phyloP scores from a whole-genome alignment of 2,113 vertebrate species.

The Brevimyrus niger region DNA sequence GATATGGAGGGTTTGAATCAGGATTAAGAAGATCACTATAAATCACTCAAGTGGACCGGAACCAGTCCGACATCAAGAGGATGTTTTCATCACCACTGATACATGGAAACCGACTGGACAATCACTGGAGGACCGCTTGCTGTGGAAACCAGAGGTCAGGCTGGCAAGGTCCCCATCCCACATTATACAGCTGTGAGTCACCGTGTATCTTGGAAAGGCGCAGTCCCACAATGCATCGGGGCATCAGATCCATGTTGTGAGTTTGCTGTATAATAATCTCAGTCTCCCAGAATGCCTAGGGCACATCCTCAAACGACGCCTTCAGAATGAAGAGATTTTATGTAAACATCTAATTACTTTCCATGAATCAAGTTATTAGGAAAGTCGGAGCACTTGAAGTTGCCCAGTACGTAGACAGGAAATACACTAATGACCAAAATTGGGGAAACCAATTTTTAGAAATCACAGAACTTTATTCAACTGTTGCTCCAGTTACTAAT shows the following conservation, averaged over 20 bases:
- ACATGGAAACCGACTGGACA: not conserved
- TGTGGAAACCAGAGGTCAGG: not conserved
- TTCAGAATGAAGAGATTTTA: not conserved
- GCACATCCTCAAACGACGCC: not conserved
- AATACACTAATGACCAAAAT: not conserved
- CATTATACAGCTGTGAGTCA: not conserved
- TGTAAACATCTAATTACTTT: not conserved
- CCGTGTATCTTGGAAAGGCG: not conserved
- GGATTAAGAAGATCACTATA: constrained; percentile 1
- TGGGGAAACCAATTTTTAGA: not conserved
- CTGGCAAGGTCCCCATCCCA: not conserved
- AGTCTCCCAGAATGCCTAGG: not conserved
- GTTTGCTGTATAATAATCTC: not conserved
- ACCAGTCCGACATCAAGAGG: not conserved
- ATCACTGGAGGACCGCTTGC: not conserved
- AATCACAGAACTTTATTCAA: not conserved
- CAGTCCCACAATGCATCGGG: not conserved
- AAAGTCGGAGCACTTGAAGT: not conserved
- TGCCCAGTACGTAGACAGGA: not conserved
- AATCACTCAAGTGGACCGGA: not conserved
- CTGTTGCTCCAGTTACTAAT: not conserved
- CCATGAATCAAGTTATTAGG: not conserved
- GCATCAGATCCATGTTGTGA: not conserved
- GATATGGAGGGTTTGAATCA: not conserved
- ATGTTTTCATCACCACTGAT: not conserved